phyloP scores from a whole-genome alignment of 2,113 vertebrate genomes.

The Hippolais icterina region DNA sequence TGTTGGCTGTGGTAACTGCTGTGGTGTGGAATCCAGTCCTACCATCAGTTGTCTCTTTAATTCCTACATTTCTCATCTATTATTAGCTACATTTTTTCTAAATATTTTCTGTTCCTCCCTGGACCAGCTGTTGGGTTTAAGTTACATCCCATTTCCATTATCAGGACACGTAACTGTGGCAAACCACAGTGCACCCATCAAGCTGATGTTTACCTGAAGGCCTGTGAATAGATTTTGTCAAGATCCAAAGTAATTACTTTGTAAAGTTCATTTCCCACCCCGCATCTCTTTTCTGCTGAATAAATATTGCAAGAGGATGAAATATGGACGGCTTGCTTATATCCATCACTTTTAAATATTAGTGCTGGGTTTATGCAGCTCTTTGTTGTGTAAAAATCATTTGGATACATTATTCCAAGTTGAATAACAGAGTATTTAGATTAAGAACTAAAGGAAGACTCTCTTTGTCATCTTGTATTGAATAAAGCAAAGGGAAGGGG shows the following conservation, averaged over 20 bases:
- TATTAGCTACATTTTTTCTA: background rate
- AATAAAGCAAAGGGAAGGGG: background rate
- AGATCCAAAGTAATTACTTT: conserved; percentile 76
- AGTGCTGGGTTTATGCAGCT: conserved; percentile 13
- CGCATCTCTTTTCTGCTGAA: conserved; percentile 45
- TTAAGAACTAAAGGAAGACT: conserved; percentile 30
- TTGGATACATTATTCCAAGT: conserved; percentile 46
- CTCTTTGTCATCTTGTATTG: conserved; percentile 12
- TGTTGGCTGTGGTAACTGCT: background rate
- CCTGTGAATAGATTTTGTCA: conserved; percentile 53
- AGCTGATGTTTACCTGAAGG: conserved; percentile 67
- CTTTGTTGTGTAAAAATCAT: conserved; percentile 37
- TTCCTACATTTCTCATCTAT: background rate
- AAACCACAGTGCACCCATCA: conserved; percentile 3
- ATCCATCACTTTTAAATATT: conserved; percentile 69
- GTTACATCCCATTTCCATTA: background rate
- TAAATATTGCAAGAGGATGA: conserved; percentile 73
- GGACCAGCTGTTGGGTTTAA: background rate
- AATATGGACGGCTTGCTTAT: conserved; percentile 52
- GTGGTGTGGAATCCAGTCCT: background rate
- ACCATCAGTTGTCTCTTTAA: background rate
- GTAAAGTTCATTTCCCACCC: conserved; percentile 72
- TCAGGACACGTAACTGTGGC: background rate
- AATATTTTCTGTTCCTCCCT: background rate
- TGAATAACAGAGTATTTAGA: conserved; percentile 38